phyloP scores from a whole-genome alignment of 2,113 vertebrate species.

The Sylvicapra grimmia region DNA sequence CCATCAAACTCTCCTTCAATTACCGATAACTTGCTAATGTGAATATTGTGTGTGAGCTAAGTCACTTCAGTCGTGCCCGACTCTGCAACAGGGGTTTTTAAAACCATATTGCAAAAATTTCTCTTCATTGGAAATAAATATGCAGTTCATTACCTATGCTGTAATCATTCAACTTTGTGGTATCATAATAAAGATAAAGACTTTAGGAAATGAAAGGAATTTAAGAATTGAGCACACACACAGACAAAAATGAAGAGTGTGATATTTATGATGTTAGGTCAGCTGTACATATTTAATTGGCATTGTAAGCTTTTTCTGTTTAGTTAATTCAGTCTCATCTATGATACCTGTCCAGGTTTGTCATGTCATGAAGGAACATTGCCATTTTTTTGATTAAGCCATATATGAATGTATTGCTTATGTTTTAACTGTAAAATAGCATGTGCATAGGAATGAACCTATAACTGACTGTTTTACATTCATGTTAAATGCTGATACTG shows the following conservation, averaged over 20 bases:
- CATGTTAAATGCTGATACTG: background rate
- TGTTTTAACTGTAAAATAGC: background rate
- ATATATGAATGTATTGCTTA: background rate
- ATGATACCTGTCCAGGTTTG: background rate
- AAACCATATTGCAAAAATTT: background rate
- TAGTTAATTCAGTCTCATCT: background rate
- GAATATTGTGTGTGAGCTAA: background rate
- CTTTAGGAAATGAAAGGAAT: background rate
- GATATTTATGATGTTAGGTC: background rate
- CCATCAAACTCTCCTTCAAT: background rate
- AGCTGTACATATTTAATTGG: background rate
- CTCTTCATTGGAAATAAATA: background rate
- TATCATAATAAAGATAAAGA: background rate
- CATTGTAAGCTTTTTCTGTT: background rate
- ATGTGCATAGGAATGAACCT: background rate
- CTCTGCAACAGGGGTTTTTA: background rate
- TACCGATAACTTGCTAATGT: background rate
- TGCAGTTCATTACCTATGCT: background rate
- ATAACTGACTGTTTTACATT: background rate
- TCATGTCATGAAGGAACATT: background rate
- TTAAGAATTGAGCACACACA: background rate
- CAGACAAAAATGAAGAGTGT: background rate
- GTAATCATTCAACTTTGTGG: background rate
- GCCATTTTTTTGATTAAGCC: background rate
- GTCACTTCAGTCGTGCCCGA: background rate